Evolutionary conservation across 1,140 invertebrate genomes (phyloP).

Genomic region (Aphaenogaster floridana): DNA sequence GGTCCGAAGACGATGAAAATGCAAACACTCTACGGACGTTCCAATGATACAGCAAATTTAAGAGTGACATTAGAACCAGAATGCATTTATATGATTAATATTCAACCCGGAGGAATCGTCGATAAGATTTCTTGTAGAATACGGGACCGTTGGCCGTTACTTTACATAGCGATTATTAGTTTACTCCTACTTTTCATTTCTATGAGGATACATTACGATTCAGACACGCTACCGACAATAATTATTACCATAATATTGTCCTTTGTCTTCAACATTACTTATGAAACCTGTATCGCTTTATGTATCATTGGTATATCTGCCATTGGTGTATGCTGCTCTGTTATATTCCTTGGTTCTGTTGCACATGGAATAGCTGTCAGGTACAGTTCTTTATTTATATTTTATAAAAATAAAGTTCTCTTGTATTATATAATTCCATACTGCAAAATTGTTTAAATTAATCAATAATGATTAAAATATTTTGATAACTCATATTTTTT

Average conservation of each 20-base stretch:
- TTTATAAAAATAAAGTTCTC: conserved; percentile 34
- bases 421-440: neutral
- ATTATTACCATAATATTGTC: conserved; percentile 76
- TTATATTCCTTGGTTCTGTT: conserved; percentile 88
- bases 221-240: conserved; percentile 64
- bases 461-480: neutral
- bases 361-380: conserved; percentile 87
- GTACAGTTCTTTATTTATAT: conserved; percentile 80
- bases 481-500: conserved; percentile 33
- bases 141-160: conserved; percentile 82
- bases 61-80: conserved; percentile 88
- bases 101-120: conserved; percentile 76
- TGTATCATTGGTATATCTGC: conserved; percentile 86
- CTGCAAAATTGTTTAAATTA: neutral
- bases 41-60: conserved; percentile 82
- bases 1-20: conserved; percentile 85
- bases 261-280: conserved; percentile 68
- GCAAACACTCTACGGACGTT: conserved; percentile 86
- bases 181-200: conserved; percentile 81
- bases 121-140: conserved; percentile 81
- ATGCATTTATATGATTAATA: conserved; percentile 87
- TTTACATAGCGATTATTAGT: conserved; percentile 81
- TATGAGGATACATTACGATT: conserved; percentile 77
- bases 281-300: conserved; percentile 84
- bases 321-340: conserved; percentile 83